phyloP scores from a whole-genome alignment of 2,113 vertebrate genomes.

The Psittacula cyanocephala region DNA sequence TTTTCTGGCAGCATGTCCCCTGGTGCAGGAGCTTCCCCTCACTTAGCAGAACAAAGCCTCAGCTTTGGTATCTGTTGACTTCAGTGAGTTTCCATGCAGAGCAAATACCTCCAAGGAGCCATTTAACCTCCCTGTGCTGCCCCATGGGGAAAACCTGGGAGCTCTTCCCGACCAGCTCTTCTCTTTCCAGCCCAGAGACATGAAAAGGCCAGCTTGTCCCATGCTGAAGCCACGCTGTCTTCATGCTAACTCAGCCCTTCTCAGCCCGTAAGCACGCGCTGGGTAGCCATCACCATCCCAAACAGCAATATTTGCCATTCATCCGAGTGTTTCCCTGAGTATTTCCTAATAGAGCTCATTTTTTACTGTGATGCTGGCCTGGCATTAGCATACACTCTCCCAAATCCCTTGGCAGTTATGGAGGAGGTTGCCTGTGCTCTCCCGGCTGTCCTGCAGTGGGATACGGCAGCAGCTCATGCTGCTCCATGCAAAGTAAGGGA shows the following conservation, averaged over 20 bases:
- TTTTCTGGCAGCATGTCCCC: neutral
- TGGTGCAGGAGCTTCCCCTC: neutral
- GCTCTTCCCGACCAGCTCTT: neutral
- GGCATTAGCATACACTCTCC: neutral
- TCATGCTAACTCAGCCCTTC: neutral
- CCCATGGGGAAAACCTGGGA: fast-evolving
- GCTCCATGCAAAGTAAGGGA: neutral
- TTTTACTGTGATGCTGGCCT: neutral
- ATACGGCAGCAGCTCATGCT: neutral
- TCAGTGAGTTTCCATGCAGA: neutral
- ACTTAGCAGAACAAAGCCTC: neutral
- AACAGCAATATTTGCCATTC: neutral
- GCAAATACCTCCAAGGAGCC: neutral
- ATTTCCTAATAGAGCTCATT: neutral
- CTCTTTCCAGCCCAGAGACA: neutral
- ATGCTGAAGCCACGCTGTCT: neutral
- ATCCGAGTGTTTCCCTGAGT: neutral
- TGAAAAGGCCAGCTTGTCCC: neutral
- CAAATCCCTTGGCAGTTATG: neutral
- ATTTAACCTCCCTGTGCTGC: neutral
- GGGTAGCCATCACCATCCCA: neutral
- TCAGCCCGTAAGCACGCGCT: fast-evolving
- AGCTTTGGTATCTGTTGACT: neutral
- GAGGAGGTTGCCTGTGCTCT: neutral
- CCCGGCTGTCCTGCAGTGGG: neutral